Evolutionary conservation across 2,888 invertebrate species (phyloP).

Genomic region (Pyrochroa serraticornis): DNA sequence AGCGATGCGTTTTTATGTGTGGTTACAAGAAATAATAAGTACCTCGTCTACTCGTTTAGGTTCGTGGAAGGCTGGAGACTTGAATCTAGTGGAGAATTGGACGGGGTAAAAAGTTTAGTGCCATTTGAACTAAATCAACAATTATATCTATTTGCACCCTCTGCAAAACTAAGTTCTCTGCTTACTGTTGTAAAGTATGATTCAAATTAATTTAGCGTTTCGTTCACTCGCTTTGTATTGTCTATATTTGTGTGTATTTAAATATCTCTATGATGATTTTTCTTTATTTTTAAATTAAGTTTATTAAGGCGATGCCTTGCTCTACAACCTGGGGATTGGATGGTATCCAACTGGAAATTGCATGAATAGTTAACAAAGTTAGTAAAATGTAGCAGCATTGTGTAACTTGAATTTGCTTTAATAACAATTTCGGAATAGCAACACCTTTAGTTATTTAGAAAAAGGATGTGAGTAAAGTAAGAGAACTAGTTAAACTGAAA

Average conservation of each 20-base stretch:
- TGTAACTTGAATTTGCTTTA: no score
- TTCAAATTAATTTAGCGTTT: conserved; percentile 32
- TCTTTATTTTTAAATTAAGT: no score
- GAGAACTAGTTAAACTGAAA: no score
- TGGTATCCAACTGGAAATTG: no score
- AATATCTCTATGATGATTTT: not conserved
- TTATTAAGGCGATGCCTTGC: no score
- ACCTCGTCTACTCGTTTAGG: conserved; percentile 50
- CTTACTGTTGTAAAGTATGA: conserved; percentile 49
- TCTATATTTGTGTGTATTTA: conserved; percentile 8
- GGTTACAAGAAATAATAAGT: conserved; percentile 45
- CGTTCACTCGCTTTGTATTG: conserved; percentile 16
- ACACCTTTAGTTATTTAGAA: no score
- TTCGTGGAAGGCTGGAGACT: conserved; percentile 52
- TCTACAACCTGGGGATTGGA: no score
- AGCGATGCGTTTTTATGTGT: conserved; percentile 51
- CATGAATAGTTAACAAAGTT: no score
- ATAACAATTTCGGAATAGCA: no score
- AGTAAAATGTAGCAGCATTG: no score
- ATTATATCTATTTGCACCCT: conserved; percentile 49
- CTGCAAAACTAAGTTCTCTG: conserved; percentile 44
- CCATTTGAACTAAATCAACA: conserved; percentile 48
- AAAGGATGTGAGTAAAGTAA: no score
- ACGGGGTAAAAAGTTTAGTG: conserved; percentile 48
- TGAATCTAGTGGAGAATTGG: conserved; percentile 47